A percentile compares a stretch with the other conserved stretches of the same genome.
phyloP scores from a whole-genome alignment of 2,888 invertebrate species.

The Lucinisca nassula region DNA sequence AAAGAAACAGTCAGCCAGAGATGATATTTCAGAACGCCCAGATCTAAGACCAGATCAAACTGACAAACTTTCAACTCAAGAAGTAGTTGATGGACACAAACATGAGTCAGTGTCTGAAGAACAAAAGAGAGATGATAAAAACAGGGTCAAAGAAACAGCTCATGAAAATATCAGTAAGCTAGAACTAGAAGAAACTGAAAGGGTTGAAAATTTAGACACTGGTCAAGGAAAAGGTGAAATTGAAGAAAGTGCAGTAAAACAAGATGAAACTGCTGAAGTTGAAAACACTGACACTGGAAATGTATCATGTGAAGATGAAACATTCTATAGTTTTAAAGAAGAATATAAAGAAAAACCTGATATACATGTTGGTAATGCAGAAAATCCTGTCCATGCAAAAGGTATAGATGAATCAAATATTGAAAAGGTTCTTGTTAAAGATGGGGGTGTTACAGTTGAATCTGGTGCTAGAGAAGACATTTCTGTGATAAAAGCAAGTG shows the following conservation, averaged over 20 bases:
- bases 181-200: not conserved
- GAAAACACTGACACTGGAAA: not conserved
- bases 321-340: not conserved
- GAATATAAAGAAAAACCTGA: not conserved
- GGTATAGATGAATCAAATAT: not conserved
- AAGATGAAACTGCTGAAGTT: not conserved
- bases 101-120: not conserved
- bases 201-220: not conserved
- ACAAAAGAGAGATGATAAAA: not conserved
- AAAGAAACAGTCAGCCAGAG: slow-evolving; percentile 15
- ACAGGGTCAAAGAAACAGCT: not conserved
- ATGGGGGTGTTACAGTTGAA: not conserved
- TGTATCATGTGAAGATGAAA: not conserved
- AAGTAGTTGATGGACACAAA: too few species aligned
- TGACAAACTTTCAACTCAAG: not conserved
- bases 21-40: not conserved
- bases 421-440: not conserved
- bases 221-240: slow-evolving; percentile 3
- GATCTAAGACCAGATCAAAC: not conserved
- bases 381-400: not conserved
- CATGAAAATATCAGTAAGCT: not conserved
- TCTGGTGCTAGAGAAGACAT: not conserved
- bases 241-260: not conserved
- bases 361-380: too few species aligned
- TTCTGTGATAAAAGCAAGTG: not conserved